phyloP scores from a whole-genome alignment of 2,797 vertebrate species.

The Hyperoplus lanceolatus region DNA sequence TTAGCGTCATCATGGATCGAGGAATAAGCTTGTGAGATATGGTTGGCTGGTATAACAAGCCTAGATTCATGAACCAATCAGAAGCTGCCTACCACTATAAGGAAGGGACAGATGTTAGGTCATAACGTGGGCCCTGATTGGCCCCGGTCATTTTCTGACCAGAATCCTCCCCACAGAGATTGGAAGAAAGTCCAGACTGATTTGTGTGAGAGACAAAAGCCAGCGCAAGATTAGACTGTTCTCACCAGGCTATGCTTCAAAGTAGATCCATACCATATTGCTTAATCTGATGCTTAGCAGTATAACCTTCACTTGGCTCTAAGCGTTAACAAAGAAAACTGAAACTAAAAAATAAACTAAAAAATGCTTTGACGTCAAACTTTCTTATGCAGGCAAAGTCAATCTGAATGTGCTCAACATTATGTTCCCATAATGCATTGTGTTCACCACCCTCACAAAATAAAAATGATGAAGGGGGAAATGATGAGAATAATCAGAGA shows the following conservation, averaged over 20 bases:
- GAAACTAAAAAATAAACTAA: neutral
- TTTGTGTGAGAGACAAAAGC: too few species aligned
- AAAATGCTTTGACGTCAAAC: neutral
- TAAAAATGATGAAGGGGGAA: slow-evolving; percentile 50
- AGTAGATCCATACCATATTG: slow-evolving; percentile 9
- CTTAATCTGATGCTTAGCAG: slow-evolving; percentile 21
- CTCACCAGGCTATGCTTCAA: slow-evolving; percentile 4
- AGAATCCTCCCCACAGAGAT: too few species aligned
- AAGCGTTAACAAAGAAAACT: neutral
- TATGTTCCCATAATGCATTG: slow-evolving; percentile 25
- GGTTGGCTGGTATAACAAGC: too few species aligned
- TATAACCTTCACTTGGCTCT: slow-evolving; percentile 9
- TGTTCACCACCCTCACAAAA: slow-evolving; percentile 49
- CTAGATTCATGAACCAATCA: too few species aligned
- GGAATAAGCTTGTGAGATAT: too few species aligned
- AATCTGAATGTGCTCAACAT: slow-evolving; percentile 34
- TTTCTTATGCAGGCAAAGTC: slow-evolving; percentile 28
- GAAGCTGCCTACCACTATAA: too few species aligned
- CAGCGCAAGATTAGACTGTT: slow-evolving; percentile 19
- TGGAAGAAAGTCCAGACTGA: too few species aligned
- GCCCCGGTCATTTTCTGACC: too few species aligned
- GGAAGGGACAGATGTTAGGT: too few species aligned
- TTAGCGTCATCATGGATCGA: too few species aligned
- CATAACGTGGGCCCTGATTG: too few species aligned
- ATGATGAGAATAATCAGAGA: slow-evolving; percentile 65